Evolutionary conservation across 2,797 vertebrate genomes (phyloP).

Genomic region (Gallinago stenura): DNA sequence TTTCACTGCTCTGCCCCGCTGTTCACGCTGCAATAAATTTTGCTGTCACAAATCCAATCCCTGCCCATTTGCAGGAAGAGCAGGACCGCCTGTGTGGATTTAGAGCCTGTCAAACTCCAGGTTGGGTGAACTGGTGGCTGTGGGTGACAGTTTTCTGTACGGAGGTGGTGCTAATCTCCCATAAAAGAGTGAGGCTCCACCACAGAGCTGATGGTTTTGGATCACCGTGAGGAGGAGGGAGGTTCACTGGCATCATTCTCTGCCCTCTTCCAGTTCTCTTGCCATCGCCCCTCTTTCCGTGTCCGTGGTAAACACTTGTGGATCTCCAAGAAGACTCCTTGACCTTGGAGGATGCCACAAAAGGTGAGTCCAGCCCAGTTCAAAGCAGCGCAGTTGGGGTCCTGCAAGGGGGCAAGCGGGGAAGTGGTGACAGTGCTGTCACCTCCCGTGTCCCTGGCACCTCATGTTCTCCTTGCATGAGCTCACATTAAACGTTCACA

Average conservation of each 20-base stretch:
- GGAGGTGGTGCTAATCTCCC: neutral
- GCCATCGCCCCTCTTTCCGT: neutral
- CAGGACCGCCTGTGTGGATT: rapidly evolving
- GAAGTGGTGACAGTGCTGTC: neutral
- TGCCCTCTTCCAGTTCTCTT: neutral
- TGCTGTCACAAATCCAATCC: rapidly evolving
- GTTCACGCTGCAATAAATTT: neutral
- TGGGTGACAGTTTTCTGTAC: rapidly evolving
- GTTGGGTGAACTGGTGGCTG: neutral
- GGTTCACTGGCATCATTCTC: neutral
- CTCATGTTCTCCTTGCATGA: neutral
- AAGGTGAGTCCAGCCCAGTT: rapidly evolving
- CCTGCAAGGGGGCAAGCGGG: rapidly evolving
- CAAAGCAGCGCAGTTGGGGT: neutral
- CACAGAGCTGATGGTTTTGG: no score
- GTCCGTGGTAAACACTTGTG: neutral
- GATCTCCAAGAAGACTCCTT: neutral
- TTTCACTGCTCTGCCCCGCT: rapidly evolving
- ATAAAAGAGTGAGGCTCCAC: neutral
- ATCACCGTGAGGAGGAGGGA: neutral
- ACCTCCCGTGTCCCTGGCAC: neutral
- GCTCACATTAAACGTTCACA: neutral
- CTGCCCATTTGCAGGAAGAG: neutral
- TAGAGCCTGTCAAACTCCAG: neutral
- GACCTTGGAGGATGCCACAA: neutral